These are phyloP conservation scores for Eueides isabella DNA, from an alignment of 1,140 invertebrate species.

Conservation along the genomic window DNA sequence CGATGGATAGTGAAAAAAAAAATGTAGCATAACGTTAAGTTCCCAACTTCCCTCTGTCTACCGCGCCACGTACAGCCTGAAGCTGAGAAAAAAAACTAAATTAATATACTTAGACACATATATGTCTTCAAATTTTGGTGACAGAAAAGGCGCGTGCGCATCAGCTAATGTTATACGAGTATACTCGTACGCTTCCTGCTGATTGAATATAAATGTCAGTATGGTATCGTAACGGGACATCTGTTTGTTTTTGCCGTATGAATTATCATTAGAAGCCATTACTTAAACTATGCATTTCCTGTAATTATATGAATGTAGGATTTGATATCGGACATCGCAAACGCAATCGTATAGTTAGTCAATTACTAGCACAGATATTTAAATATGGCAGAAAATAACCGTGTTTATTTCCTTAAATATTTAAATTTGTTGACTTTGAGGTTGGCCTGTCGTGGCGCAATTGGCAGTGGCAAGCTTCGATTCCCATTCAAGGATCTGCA, in stretches of 20 bases:
- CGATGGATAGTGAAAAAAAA: too few species aligned
- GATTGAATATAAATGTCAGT: constrained; percentile 6
- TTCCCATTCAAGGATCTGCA: too few species aligned
- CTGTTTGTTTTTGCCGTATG: constrained; percentile 6
- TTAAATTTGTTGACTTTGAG: not conserved
- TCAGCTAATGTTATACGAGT: constrained; percentile 2
- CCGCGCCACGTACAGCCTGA: too few species aligned
- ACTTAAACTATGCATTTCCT: constrained; percentile 7
- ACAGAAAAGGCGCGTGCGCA: too few species aligned
- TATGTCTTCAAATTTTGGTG: too few species aligned
- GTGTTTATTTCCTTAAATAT: not conserved
- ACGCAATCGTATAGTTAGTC: not conserved
- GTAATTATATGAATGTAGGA: constrained; percentile 11
- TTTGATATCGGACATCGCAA: not conserved
- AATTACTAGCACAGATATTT: not conserved
- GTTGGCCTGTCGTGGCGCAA: not conserved
- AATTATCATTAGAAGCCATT: constrained; percentile 3
- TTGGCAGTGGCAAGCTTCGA: too few species aligned
- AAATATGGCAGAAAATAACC: not conserved
- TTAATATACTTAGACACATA: too few species aligned
- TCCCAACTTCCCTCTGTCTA: too few species aligned
- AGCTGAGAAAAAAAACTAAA: too few species aligned
- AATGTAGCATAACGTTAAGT: too few species aligned
- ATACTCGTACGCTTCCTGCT: not conserved
- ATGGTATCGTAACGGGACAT: not conserved